Conservation (phyloP, 2,113 vertebrate genomes). For the Zosterops lateralis region DNA sequence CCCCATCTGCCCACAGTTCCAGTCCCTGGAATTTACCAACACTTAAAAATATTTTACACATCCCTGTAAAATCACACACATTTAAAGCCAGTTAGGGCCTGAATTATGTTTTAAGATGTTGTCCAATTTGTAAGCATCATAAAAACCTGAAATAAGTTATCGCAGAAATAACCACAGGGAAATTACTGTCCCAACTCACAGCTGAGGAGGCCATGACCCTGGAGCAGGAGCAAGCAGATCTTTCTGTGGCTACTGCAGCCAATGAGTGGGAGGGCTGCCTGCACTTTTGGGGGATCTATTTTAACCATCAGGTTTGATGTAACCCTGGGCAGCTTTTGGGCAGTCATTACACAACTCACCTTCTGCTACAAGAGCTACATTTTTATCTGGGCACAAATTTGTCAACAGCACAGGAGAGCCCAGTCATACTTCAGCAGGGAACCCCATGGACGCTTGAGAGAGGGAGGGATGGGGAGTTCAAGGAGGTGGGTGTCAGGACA, state of each 20-base stretch:
- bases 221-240: not conserved
- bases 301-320: not conserved
- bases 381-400: not conserved
- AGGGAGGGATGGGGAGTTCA: not conserved
- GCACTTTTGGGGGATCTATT: not conserved
- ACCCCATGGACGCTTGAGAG: not conserved
- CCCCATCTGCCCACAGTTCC: not conserved
- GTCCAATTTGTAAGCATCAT: conserved; percentile 60
- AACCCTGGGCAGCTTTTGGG: not conserved
- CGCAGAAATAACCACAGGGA: conserved; percentile 48
- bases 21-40: conserved; percentile 54
- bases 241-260: not conserved
- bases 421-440: not conserved
- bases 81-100: conserved; percentile 53
- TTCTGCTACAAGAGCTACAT: not conserved
- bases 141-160: conserved; percentile 63
- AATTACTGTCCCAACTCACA: not conserved
- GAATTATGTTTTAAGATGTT: conserved; percentile 52
- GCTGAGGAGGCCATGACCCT: not conserved
- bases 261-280: not conserved
- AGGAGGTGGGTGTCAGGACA: not conserved
- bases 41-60: conserved; percentile 58
- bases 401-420: not conserved
- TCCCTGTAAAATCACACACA: conserved; percentile 31
- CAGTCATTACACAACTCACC: not conserved